Base-by-base conservation (phyloP, 2,888 invertebrate species). In the Pollenia labialis region DNA sequence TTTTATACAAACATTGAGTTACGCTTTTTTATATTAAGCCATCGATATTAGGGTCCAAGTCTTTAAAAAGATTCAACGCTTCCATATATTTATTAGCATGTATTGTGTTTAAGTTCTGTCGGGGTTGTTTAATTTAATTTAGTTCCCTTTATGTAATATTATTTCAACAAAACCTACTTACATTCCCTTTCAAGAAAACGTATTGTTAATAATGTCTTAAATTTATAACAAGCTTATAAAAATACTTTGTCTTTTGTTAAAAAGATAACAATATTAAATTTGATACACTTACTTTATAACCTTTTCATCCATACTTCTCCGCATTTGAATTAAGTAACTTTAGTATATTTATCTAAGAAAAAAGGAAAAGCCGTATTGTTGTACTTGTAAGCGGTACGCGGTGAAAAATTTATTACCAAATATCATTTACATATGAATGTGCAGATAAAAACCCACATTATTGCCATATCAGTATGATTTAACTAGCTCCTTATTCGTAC, bases 381-480 rank as follows among this genome's bases (percentile, higher is more conserved):
- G 6, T 58, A 23, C 7, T 32, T 1, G 32, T 32, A 32, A 32
- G 32, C 32, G 32, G 1, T 58, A 32, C 12, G 18, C 14, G 58
- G 32, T 58, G n/a, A 8, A 40, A n/a, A 16, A 42, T 16, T n/a
- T 62, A 16, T 32, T 56, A 18, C 4, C 2, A 44, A 64, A 64
- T 46, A 64, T 46, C 12, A 44, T 64, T 64, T 64, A 12, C 44
- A 64, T 64, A 64, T 62, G 11, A 62, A 62, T 62, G 62, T n/a
- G 16, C n/a, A 16, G 11, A 9, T 4, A 32, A 58, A 58, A 58
- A 6, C 32, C 14, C 8, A 16, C 14, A 58, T 40, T 32, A 64
- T 18, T 18, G 16, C 11, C 64, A 46, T 18, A 12, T 64, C 44
- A 64, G 16, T 6, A 64, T 11, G 18, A 42, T 62, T 42, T 44